Conservation (phyloP, 2,797 vertebrate species). For the Intellagama lesueurii region DNA sequence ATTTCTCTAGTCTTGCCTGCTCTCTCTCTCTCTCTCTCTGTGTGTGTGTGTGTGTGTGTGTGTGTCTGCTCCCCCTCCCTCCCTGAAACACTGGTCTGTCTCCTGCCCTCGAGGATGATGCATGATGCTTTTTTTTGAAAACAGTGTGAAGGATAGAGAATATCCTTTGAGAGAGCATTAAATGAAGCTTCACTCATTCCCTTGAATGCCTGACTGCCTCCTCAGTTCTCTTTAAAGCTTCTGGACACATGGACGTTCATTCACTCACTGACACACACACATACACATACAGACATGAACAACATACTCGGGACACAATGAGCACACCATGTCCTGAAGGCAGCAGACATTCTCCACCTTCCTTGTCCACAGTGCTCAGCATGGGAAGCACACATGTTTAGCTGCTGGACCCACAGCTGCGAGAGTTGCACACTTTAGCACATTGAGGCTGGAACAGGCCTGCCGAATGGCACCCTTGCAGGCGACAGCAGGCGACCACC, state of each 20-base stretch:
- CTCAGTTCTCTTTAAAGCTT: neutral
- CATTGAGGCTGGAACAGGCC: neutral
- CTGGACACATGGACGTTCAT: neutral
- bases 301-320: neutral
- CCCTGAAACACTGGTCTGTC: too few species aligned
- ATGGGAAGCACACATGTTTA: too few species aligned
- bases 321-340: neutral
- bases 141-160: neutral
- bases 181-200: neutral
- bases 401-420: neutral
- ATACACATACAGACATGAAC: neutral
- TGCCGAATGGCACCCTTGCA: neutral
- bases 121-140: neutral
- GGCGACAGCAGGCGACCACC: neutral
- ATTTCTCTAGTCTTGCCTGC: neutral
- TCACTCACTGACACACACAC: neutral
- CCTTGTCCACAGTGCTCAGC: neutral
- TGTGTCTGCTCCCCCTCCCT: neutral
- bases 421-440: neutral
- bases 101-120: slow-evolving; percentile 10
- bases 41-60: too few species aligned
- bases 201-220: slow-evolving; percentile 6
- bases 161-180: neutral
- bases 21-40: too few species aligned
- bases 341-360: too few species aligned